phyloP scores from a whole-genome alignment of 37 sponge, comb jelly and placozoan genomes.

The Eunapius fragilis region DNA sequence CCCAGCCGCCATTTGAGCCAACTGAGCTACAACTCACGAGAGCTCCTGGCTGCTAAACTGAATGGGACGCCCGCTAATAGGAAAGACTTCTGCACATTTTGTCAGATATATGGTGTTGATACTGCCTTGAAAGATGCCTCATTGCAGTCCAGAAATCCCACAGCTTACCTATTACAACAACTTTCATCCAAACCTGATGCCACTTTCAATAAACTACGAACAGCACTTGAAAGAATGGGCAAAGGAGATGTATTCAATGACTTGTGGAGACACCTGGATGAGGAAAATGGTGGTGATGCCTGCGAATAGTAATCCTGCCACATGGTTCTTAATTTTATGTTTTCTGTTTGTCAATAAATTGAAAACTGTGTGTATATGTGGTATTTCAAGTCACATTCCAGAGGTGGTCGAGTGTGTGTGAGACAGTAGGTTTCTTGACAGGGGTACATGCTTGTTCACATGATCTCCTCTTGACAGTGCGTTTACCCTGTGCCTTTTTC shows the following conservation, averaged over 20 bases:
- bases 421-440: too few species aligned
- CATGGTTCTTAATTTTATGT: too few species aligned
- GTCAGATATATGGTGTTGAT: slow-evolving; percentile 44
- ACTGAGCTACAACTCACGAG: slow-evolving; percentile 31
- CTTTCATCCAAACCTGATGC: slow-evolving; percentile 15
- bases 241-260: slow-evolving; percentile 26
- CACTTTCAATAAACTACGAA: slow-evolving; percentile 33
- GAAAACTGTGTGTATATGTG: too few species aligned
- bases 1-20: slow-evolving; percentile 40
- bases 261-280: not conserved
- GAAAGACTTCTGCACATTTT: slow-evolving; percentile 36
- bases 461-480: too few species aligned
- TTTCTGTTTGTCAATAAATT: too few species aligned
- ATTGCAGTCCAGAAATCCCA: slow-evolving; percentile 41
- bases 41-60: slow-evolving; percentile 34
- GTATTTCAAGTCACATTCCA: too few species aligned
- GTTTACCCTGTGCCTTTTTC: too few species aligned
- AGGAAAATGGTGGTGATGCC: slow-evolving; percentile 3
- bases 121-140: slow-evolving; percentile 8
- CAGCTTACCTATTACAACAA: slow-evolving; percentile 49
- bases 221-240: slow-evolving; percentile 33
- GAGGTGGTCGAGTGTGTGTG: too few species aligned
- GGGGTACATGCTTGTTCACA: too few species aligned
- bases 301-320: not conserved
- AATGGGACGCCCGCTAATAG: slow-evolving; percentile 36